These are phyloP conservation scores for Drosophila seguyi DNA, from an alignment of 1,140 invertebrate species.

Conservation along the genomic window DNA sequence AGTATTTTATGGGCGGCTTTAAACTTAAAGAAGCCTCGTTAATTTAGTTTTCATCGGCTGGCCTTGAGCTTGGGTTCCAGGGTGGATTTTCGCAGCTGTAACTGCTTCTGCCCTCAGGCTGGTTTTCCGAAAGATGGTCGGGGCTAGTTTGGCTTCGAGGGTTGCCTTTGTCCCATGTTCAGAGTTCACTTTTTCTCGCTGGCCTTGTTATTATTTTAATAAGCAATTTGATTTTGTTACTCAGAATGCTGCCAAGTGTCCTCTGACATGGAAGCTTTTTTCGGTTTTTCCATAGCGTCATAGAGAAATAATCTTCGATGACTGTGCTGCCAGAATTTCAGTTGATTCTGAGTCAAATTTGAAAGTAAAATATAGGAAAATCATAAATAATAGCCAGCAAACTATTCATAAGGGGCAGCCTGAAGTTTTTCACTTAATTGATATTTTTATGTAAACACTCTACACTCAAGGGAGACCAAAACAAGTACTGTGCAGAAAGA, in stretches of 20 bases:
- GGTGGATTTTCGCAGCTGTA: conserved; percentile 57
- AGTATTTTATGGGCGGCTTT: conserved; percentile 26
- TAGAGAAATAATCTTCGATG: conserved; percentile 20
- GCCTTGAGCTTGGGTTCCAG: conserved; percentile 66
- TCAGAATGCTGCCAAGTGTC: conserved; percentile 71
- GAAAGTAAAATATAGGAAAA: background rate
- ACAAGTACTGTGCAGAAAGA: no score
- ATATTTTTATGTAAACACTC: no score
- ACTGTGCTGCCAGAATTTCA: background rate
- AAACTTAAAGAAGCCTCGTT: conserved; percentile 48
- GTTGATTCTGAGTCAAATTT: background rate
- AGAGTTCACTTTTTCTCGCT: conserved; percentile 34
- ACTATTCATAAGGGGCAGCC: background rate
- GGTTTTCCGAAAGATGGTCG: background rate
- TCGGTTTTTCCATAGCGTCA: conserved; percentile 14
- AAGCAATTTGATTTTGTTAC: conserved; percentile 41
- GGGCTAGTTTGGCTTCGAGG: conserved; percentile 57
- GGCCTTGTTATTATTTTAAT: conserved; percentile 14
- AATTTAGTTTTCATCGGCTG: conserved; percentile 18
- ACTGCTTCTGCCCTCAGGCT: conserved; percentile 27
- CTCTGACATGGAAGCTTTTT: conserved; percentile 14
- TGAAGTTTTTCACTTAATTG: background rate
- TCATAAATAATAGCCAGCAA: background rate
- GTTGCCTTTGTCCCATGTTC: conserved; percentile 48
- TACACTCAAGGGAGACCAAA: background rate